A percentile compares a stretch with the other conserved stretches of the same genome.
Evolutionary conservation across 2,888 invertebrate genomes (phyloP).

Genomic region (Agrotis segetum): DNA sequence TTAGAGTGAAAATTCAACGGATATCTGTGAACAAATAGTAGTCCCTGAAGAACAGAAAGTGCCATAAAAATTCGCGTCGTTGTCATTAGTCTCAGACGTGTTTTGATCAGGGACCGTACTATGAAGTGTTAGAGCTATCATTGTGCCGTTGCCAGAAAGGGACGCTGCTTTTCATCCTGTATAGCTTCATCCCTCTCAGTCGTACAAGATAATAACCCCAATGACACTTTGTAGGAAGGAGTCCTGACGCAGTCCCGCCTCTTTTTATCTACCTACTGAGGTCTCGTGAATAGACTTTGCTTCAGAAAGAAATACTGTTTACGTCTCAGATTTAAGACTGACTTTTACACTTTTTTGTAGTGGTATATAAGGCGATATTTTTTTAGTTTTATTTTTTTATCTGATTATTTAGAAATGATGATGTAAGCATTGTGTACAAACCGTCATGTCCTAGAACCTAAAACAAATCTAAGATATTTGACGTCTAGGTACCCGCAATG

Average conservation of each 20-base stretch:
- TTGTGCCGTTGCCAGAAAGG: slow-evolving; percentile 67
- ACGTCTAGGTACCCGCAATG: no score
- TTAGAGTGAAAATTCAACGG: slow-evolving; percentile 82
- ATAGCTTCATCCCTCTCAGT: slow-evolving; percentile 65
- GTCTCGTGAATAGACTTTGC: slow-evolving; percentile 72
- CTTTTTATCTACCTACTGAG: slow-evolving; percentile 77
- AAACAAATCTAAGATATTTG: no score
- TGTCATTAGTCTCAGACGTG: slow-evolving; percentile 89
- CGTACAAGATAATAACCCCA: slow-evolving; percentile 70
- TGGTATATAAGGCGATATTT: no score
- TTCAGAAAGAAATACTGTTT: slow-evolving; percentile 66
- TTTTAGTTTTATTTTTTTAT: no score
- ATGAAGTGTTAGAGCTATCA: slow-evolving; percentile 71
- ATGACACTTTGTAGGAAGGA: slow-evolving; percentile 71
- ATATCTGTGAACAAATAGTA: slow-evolving; percentile 84
- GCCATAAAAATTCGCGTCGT: slow-evolving; percentile 86
- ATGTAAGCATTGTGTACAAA: no score
- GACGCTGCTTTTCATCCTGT: slow-evolving; percentile 61
- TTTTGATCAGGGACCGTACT: slow-evolving; percentile 84
- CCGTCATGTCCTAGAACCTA: no score
- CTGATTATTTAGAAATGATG: no score
- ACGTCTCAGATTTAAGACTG: slow-evolving; percentile 30
- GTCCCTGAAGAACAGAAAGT: slow-evolving; percentile 82
- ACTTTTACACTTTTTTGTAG: no score
- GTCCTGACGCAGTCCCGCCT: slow-evolving; percentile 69